Base-by-base conservation (phyloP, 2,888 invertebrate species). In the Lithophane socia region DNA sequence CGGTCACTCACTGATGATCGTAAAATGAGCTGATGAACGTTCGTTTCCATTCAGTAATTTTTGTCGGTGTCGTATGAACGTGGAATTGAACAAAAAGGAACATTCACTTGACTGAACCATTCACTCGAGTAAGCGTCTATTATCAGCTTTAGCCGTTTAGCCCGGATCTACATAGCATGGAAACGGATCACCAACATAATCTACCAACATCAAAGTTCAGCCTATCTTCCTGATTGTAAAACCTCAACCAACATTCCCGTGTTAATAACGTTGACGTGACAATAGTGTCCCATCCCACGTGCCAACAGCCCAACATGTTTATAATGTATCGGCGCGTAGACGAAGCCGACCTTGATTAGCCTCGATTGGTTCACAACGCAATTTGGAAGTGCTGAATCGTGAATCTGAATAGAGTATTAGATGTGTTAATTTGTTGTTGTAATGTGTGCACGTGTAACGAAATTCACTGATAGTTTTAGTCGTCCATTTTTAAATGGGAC, bases 341-440 rank as follows among this genome's bases (percentile, higher is more conserved):
- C 74, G 63, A 73, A 66, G 63, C 64, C 49, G 71, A 73, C 77
- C 78, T 91, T 91, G 91, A 94, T 93, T 92, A 91, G 89, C 82
- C 86, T 82, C 90, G 90, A 94, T 93, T 93, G 92, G 91, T 87
- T 92, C 86, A 90, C 91, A 91, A 91, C 89, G 86, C 90, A 91
- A 91, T 93, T 90, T 91, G 92, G 93, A 93, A 91, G 90, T 91
- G 91, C 87, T 90, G 89, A 91, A 90, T 91, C 90, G 87, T 80
- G 86, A 88, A 87, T 82, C 88, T 90, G 89, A 87, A 90, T 92
- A 80, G 87, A 82, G 83, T 86, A 89, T 89, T 85, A 88, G 86
- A 86, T 82, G 79, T 82, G 87, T 87, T 88, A 52, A 90, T 90
- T 87, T 83, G 80, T 77, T 69, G 24, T 58, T 71, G 60, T 70